phyloP scores from a whole-genome alignment of 1,140 invertebrate genomes.

The Cephus cinctus region DNA sequence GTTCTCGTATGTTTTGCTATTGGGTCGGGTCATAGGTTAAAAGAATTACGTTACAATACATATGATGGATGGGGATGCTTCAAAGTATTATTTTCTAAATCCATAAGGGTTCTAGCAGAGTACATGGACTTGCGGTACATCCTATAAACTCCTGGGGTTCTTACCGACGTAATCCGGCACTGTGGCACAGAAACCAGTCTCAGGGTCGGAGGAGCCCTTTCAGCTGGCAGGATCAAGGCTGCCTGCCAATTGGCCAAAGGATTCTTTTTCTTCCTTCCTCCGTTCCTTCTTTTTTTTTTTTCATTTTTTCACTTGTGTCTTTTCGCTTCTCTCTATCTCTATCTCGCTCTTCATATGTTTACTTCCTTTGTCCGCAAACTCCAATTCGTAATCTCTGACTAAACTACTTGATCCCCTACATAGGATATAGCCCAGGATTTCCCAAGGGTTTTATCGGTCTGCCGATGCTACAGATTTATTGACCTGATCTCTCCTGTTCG shows the following conservation, averaged over 20 bases:
- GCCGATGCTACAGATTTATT: not conserved
- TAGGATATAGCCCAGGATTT: not conserved
- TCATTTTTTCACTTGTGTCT: slow-evolving; percentile 1
- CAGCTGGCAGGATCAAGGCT: slow-evolving; percentile 30
- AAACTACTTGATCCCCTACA: not conserved
- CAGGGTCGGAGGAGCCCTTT: slow-evolving; percentile 32
- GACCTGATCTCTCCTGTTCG: not conserved
- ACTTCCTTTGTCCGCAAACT: not conserved
- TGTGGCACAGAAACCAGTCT: slow-evolving; percentile 28
- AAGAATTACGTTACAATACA: too few species aligned
- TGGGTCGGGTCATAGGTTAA: too few species aligned
- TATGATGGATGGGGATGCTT: too few species aligned
- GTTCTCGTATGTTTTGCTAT: too few species aligned
- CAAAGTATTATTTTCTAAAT: too few species aligned
- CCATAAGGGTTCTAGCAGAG: too few species aligned
- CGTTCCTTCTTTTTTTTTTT: slow-evolving; percentile 7
- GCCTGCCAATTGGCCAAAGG: slow-evolving; percentile 25
- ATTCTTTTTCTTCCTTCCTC: slow-evolving; percentile 19
- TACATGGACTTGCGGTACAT: too few species aligned
- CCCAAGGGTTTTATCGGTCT: not conserved
- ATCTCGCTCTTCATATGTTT: too few species aligned
- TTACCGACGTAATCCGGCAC: slow-evolving; percentile 21
- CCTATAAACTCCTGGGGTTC: not conserved
- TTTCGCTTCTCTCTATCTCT: slow-evolving; percentile 1
- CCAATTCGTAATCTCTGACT: not conserved